Evolutionary conservation across 2,888 invertebrate genomes (phyloP), one percentile per base, ranked within the genome.

Genomic region (Trissolcus brochymenae): DNA sequence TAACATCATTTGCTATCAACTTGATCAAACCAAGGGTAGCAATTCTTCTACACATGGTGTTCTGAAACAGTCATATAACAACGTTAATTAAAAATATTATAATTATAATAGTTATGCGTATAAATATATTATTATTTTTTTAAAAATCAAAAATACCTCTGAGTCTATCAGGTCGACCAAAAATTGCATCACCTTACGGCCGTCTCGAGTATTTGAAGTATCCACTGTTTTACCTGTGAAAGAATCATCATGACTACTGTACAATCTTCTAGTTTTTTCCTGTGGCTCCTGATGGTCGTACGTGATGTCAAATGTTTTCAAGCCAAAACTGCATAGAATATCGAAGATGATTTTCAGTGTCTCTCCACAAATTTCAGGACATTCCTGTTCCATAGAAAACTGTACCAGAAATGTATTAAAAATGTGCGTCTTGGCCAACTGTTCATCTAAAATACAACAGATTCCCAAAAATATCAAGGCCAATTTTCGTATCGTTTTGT

Each of bases 401-500:
- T 92, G 91, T 21, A 93, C 89, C 74, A 94, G 92, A 82, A 94
- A 92, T 83, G 93, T 91, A 4, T 93, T 90, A 73, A 95, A 92
- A 43, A 78, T 62, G 80, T 94, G 92, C 60, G 93, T 92, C 82
- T 92, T 92, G 0, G 95, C 94, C 61, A 94, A 91, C 14, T 93
- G 91, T 72, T 93, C 92, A 83, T 95, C 94, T 49, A 95, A 87
- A 85, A 94, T 92, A 82, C 95, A 95, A 82, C 92, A 95, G 6
- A 95, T 89, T 0, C 94, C 94, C 0, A 95, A 92, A 4, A 94
- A 94, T 83, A 93, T 92, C 6, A 96, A 87, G 0, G 94, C 94
- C 80, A 92, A 91, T 81, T 93, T 92, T 9, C 94, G 89, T 6
- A 95, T 91, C 1, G 91, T 91, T 0, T 92, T 91, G 80, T 91